Evolutionary conservation across 2,888 invertebrate genomes (phyloP).

Genomic region (Cryptops parisi): DNA sequence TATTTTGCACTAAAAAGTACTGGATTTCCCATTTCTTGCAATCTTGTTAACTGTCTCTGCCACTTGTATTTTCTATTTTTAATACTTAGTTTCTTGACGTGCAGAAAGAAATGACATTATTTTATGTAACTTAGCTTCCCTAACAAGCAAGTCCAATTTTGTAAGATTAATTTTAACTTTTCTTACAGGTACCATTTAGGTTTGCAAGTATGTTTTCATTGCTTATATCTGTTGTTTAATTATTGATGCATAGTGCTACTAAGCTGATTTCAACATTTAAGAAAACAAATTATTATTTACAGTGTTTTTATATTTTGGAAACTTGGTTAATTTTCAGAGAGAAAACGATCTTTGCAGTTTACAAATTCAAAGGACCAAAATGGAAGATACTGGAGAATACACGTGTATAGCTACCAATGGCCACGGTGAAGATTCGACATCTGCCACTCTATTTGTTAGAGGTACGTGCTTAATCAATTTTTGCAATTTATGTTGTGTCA

Average conservation of each 20-base stretch:
- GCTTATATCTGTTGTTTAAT: too few species aligned
- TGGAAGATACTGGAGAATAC: conserved; percentile 50
- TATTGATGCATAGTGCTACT: too few species aligned
- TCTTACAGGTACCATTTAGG: background rate
- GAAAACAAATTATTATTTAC: conserved; percentile 1
- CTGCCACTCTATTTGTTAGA: conserved; percentile 57
- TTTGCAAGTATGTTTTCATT: background rate
- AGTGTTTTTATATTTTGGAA: background rate
- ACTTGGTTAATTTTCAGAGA: too few species aligned
- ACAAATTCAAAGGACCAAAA: conserved; percentile 19
- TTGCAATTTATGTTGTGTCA: background rate
- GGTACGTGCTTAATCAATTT: conserved; percentile 39
- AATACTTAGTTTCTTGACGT: too few species aligned
- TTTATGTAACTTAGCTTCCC: too few species aligned
- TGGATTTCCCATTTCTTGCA: too few species aligned
- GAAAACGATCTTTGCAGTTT: conserved; percentile 21
- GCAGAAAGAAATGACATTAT: too few species aligned
- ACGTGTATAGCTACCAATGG: conserved; percentile 60
- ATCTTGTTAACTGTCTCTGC: too few species aligned
- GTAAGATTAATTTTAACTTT: background rate
- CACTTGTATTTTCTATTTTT: too few species aligned
- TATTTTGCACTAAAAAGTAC: too few species aligned
- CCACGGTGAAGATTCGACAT: conserved; percentile 52
- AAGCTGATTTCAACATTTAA: too few species aligned
- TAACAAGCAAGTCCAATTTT: too few species aligned